Percentiles rank a stretch among this genome's conserved stretches.
phyloP scores from a whole-genome alignment of 2,113 vertebrate species.

The Tricholaema leucomelas region DNA sequence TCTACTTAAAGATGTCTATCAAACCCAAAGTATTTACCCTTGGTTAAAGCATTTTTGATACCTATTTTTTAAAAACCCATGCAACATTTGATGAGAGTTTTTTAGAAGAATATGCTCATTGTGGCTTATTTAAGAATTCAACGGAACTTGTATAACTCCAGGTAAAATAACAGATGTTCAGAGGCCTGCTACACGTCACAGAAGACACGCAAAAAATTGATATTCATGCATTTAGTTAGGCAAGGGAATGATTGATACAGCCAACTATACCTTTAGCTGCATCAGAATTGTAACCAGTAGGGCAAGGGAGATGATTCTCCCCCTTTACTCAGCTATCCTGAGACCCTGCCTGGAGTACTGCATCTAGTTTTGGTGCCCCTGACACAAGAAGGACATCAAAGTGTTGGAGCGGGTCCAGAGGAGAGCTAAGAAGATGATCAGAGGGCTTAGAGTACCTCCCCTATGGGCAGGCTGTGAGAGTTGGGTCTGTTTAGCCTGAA shows the following conservation, averaged over 20 bases:
- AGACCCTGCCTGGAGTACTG: no score
- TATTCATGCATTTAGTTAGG: neutral
- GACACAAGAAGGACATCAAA: no score
- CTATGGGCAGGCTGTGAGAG: no score
- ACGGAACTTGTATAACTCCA: neutral
- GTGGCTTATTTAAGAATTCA: neutral
- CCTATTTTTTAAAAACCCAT: neutral
- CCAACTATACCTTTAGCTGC: no score
- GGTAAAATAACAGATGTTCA: neutral
- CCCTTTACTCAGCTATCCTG: no score
- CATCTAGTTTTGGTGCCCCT: no score
- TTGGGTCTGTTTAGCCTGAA: no score
- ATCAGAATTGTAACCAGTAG: no score
- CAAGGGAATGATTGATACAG: neutral
- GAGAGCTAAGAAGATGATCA: no score
- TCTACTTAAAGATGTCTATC: rapidly evolving
- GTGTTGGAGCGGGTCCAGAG: no score
- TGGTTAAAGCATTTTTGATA: neutral
- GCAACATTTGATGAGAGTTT: neutral
- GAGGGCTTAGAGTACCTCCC: no score
- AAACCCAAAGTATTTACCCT: neutral
- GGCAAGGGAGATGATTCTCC: no score
- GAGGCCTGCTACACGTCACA: neutral
- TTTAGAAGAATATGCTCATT: neutral
- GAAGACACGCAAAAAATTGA: neutral